Base-by-base conservation (phyloP, 2,888 invertebrate genomes). In the Biston stratarius region DNA sequence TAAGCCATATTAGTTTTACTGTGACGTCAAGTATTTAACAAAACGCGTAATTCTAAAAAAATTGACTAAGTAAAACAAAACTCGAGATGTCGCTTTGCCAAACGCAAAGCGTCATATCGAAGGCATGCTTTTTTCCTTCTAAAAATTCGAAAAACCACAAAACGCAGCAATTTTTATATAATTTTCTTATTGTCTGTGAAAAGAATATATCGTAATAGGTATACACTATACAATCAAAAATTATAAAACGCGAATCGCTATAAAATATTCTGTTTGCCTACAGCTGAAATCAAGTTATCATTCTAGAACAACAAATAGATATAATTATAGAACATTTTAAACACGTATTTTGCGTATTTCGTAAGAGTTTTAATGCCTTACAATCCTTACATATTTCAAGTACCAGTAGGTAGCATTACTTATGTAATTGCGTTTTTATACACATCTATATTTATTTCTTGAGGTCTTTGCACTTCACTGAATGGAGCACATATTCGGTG, bases 261-360 rank as follows among this genome's bases (percentile, higher is more conserved):
- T 62, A 56, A 42, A 34, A 42, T 47, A n/a, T 48, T 12, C 38
- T 14, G 6, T 48, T 9, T 9, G 52, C 33, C 34, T 49, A 10
- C 9, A 38, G 12, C 34, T 36, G 24, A 14, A 10, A 42, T 42
- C 24, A 38, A 9, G 38, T 47, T n/a, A 34, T n/a, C 0, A 38
- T 44, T 62, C 3, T 40, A 38, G 14, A 40, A 42, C 53, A 44
- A 48, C n/a, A 49, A 59, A 33, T 11, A 44, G 44, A 66, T 57
- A 3, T 24, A 61, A 51, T 51, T 57, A 51, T 56, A 60, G 34
- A 60, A 44, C 36, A 47, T 57, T 57, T 56, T 14, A 61, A 34
- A 36, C 56, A 65, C 61, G 51, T 57, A 49, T 65, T 38, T 42
- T 56, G 38, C 45, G 36, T 38, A 51, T 61, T 61, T 49, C 38